phyloP scores from a whole-genome alignment of 2,113 vertebrate species.

The Coreoperca whiteheadi region DNA sequence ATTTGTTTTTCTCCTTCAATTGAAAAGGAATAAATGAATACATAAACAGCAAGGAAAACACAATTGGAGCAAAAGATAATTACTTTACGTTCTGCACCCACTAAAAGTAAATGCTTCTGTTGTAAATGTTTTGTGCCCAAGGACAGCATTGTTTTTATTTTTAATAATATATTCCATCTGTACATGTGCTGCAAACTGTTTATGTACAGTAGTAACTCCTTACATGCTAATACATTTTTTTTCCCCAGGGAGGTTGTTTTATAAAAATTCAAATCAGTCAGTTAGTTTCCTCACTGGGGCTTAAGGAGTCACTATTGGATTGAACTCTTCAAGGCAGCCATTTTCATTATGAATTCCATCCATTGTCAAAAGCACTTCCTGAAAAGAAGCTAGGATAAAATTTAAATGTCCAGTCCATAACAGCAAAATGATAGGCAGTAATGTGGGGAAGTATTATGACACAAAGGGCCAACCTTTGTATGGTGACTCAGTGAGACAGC shows the following conservation, averaged over 20 bases:
- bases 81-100: slow-evolving; percentile 35
- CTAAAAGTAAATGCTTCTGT: slow-evolving; percentile 33
- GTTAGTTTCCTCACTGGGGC: slow-evolving; percentile 14
- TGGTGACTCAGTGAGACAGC: not conserved
- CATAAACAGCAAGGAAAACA: slow-evolving; percentile 40
- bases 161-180: slow-evolving; percentile 1
- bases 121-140: slow-evolving; percentile 24
- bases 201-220: not conserved
- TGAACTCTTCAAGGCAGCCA: not conserved
- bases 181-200: slow-evolving; percentile 8
- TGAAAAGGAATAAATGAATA: slow-evolving; percentile 66
- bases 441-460: slow-evolving; percentile 2
- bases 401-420: slow-evolving; percentile 13
- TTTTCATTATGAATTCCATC: slow-evolving; percentile 10
- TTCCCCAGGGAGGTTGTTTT: not conserved
- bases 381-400: slow-evolving; percentile 7
- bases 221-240: not conserved
- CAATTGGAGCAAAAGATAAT: slow-evolving; percentile 56
- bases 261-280: slow-evolving; percentile 21
- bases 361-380: not conserved
- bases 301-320: slow-evolving; percentile 18
- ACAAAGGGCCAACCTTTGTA: not conserved
- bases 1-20: slow-evolving; percentile 58
- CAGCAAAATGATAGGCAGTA: slow-evolving; percentile 15
- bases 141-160: slow-evolving; percentile 34